Conservation (phyloP, 2,888 invertebrate species). For the Augochlorella aurata region DNA sequence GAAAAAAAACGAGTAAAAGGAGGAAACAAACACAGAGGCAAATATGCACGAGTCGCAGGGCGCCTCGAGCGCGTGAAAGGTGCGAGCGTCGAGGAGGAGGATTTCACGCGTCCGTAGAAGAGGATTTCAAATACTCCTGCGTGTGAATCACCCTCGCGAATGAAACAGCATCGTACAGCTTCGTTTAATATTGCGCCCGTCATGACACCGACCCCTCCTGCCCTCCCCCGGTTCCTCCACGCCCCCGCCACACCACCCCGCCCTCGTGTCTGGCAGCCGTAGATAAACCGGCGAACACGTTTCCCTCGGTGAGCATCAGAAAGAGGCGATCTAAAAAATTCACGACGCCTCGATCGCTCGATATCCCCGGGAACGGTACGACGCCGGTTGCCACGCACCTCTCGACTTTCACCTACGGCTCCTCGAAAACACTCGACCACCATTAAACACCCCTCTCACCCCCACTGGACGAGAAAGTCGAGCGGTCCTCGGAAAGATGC, state of each 20-base stretch:
- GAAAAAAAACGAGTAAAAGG: neutral
- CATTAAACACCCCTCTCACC: slow-evolving; percentile 30
- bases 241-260: neutral
- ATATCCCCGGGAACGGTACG: slow-evolving; percentile 32
- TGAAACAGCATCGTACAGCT: slow-evolving; percentile 45
- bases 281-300: slow-evolving; percentile 52
- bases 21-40: neutral
- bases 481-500: slow-evolving; percentile 17
- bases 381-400: slow-evolving; percentile 29
- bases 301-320: slow-evolving; percentile 37
- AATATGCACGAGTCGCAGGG: neutral
- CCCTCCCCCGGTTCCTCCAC: neutral
- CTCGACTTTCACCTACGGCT: slow-evolving; percentile 51
- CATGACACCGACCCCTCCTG: slow-evolving; percentile 18
- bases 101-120: slow-evolving; percentile 22
- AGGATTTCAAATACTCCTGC: slow-evolving; percentile 29
- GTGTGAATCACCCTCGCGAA: slow-evolving; percentile 34
- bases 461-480: slow-evolving; percentile 18
- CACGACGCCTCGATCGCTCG: slow-evolving; percentile 54
- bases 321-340: slow-evolving; percentile 56
- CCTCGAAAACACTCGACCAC: slow-evolving; percentile 53
- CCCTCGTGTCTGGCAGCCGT: slow-evolving; percentile 33
- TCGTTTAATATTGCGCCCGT: slow-evolving; percentile 55
- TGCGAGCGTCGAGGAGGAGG: slow-evolving; percentile 7
- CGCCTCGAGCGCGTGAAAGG: neutral